Evolutionary conservation across 2,797 vertebrate genomes (phyloP).

Genomic region (Poeciliopsis paucimaculata): DNA sequence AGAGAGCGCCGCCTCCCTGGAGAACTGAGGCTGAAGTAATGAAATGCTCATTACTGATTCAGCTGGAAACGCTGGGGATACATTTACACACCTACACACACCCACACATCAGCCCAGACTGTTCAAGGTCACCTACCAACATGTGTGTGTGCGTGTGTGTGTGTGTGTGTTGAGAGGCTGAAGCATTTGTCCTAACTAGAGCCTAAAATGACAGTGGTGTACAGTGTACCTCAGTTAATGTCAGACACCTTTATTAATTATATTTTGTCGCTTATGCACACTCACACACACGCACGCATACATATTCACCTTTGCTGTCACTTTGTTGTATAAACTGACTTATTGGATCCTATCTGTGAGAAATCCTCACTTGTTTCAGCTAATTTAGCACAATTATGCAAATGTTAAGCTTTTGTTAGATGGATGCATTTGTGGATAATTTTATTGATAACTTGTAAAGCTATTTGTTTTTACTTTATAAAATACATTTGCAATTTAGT

Average conservation of each 20-base stretch:
- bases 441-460: background rate
- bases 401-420: slow-evolving; percentile 35
- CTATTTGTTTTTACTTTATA: too few relatives aligned
- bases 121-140: slow-evolving; percentile 77
- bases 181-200: slow-evolving; percentile 46
- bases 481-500: too few relatives aligned
- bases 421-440: slow-evolving; percentile 14
- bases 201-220: slow-evolving; percentile 51
- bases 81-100: slow-evolving; percentile 72
- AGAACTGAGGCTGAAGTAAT: slow-evolving; percentile 80
- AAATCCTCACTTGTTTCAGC: slow-evolving; percentile 44
- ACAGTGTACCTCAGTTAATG: slow-evolving; percentile 36
- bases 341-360: slow-evolving; percentile 11
- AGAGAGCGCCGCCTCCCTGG: slow-evolving; percentile 49
- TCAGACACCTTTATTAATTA: slow-evolving; percentile 37
- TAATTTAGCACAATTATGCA: slow-evolving; percentile 31
- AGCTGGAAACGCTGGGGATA: slow-evolving; percentile 79
- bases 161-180: background rate
- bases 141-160: slow-evolving; percentile 21
- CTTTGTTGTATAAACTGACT: slow-evolving; percentile 22
- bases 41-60: slow-evolving; percentile 85
- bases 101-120: slow-evolving; percentile 50
- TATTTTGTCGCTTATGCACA: slow-evolving; percentile 1
- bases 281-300: background rate
- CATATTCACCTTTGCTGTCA: slow-evolving; percentile 25